phyloP scores from a whole-genome alignment of 1,140 invertebrate genomes.

The Leptestheria dahalacensis region DNA sequence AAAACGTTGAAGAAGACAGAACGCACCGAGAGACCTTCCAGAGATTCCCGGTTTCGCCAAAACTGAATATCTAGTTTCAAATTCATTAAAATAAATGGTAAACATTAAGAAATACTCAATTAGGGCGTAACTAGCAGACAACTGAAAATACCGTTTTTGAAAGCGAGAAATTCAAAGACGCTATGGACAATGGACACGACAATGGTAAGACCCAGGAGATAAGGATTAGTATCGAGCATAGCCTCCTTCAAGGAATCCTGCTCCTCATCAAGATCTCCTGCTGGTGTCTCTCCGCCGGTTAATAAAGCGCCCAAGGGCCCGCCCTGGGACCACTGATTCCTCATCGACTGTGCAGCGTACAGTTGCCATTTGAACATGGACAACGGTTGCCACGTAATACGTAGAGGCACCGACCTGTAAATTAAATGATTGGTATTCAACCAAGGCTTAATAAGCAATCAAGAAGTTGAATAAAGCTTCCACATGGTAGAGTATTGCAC shows the following conservation, averaged over 20 bases:
- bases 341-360: slow-evolving; percentile 80
- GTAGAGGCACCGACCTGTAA: slow-evolving; percentile 38
- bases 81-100: too few species aligned
- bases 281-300: slow-evolving; percentile 32
- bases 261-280: slow-evolving; percentile 71
- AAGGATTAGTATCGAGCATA: slow-evolving; percentile 91
- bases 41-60: slow-evolving; percentile 92
- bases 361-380: slow-evolving; percentile 96
- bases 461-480: too few species aligned
- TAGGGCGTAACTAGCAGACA: too few species aligned
- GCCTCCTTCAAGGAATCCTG: slow-evolving; percentile 96
- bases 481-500: too few species aligned
- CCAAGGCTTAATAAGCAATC: too few species aligned
- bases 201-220: slow-evolving; percentile 81
- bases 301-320: slow-evolving; percentile 36
- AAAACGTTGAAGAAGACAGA: slow-evolving; percentile 99
- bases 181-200: slow-evolving; percentile 89
- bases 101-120: slow-evolving; percentile 23
- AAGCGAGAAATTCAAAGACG: slow-evolving; percentile 94
- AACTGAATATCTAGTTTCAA: slow-evolving; percentile 99
- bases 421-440: too few species aligned
- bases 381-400: slow-evolving; percentile 81
- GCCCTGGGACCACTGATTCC: slow-evolving; percentile 49
- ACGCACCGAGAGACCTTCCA: slow-evolving; percentile 92
- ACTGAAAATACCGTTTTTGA: slow-evolving; percentile 87